Evolutionary conservation across 2,888 invertebrate species (phyloP).

Genomic region (Himalopsyche anomala): DNA sequence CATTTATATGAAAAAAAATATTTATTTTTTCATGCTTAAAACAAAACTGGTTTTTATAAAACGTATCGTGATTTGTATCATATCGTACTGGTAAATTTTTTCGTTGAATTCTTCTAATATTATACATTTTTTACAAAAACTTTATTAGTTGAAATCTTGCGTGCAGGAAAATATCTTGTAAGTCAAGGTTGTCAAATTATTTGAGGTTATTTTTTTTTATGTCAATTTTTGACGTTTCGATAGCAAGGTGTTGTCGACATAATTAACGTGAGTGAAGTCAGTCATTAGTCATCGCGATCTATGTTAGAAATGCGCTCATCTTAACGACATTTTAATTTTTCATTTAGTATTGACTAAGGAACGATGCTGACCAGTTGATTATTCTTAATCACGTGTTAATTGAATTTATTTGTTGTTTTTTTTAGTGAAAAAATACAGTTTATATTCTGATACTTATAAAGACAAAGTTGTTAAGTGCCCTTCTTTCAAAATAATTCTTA

Average conservation of each 20-base stretch:
- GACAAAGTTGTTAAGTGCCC: neutral
- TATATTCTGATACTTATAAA: neutral
- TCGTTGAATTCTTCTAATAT: too few relatives aligned
- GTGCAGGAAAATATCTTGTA: too few relatives aligned
- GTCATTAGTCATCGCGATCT: conserved; percentile 1
- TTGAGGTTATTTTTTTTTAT: too few relatives aligned
- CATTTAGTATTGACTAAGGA: neutral
- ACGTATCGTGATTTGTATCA: neutral
- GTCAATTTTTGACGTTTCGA: too few relatives aligned
- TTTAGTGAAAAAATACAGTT: neutral
- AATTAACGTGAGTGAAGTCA: conserved; percentile 12
- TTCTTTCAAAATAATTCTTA: neutral
- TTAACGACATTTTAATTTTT: conserved; percentile 5
- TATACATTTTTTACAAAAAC: too few relatives aligned
- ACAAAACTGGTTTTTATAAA: neutral
- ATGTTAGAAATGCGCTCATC: conserved; percentile 25
- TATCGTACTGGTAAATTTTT: too few relatives aligned
- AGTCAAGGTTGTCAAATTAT: too few relatives aligned
- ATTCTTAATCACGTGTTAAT: neutral
- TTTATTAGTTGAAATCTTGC: too few relatives aligned
- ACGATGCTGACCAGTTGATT: neutral
- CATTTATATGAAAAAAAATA: neutral
- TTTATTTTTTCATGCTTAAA: neutral
- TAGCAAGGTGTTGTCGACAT: neutral
- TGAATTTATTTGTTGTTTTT: neutral